These are phyloP conservation scores for Lobophora halterata DNA, from an alignment of 2,888 invertebrate genomes.

Conservation along the genomic window DNA sequence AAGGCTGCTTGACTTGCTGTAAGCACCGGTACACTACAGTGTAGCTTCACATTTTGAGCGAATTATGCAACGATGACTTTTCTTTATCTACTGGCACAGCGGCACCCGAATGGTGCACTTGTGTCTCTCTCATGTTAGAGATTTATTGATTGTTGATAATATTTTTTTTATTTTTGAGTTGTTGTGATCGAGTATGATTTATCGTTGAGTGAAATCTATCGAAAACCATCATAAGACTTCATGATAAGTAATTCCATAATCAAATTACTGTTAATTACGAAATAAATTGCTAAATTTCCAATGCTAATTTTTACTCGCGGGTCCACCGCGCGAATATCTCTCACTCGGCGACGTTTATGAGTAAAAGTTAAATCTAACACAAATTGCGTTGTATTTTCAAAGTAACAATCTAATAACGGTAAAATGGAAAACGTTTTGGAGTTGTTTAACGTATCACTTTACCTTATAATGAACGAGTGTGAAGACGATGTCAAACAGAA, in stretches of 20 bases:
- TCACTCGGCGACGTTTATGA: constrained; percentile 7
- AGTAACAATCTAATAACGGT: constrained; percentile 36
- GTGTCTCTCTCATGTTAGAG: no score
- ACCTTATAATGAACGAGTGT: constrained; percentile 37
- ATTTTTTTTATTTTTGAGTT: no score
- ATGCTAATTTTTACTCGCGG: no score
- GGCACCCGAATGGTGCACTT: constrained; percentile 12
- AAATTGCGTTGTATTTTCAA: constrained; percentile 15
- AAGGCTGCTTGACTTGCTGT: no score
- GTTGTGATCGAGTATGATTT: no score
- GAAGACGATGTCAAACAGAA: constrained; percentile 46
- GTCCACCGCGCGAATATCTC: no score
- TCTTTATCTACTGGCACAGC: constrained; percentile 9
- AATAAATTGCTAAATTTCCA: no score
- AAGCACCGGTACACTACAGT: no score
- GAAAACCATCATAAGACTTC: no score
- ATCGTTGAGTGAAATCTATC: no score
- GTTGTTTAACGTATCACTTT: constrained; percentile 39
- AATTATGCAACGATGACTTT: constrained; percentile 17
- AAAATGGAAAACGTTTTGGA: constrained; percentile 27
- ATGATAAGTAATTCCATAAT: no score
- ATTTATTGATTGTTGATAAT: constrained; percentile 1
- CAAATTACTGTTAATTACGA: no score
- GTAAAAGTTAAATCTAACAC: constrained; percentile 26
- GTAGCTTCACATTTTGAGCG: constrained; percentile 54